Evolutionary conservation across 1,140 invertebrate species (phyloP), one percentile per base, ranked within the genome.

Genomic region (Achatina immaculata): DNA sequence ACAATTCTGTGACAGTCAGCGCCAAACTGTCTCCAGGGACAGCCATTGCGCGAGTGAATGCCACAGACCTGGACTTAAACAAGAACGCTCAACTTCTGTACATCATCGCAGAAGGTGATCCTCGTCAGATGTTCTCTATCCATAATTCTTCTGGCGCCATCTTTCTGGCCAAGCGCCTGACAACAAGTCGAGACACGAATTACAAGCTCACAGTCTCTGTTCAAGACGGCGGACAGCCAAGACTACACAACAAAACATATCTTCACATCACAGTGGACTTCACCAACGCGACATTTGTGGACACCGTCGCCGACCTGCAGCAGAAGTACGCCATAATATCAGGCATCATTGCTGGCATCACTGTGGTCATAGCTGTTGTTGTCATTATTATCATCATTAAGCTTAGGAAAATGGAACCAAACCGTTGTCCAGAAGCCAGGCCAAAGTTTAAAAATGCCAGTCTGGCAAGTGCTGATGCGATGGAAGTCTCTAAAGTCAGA

Each of bases 1-100:
- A 86, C 69, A 73, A 82, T n/a, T 81, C 81, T 6, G 73, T 85
- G 9, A 65, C 38, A 38, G 71, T 86, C 55, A 55, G 34, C n/a
- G 79, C 79, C 3, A 71, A 78, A 24, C 24, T 73, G 21, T 76
- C 78, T 45, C 73, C 76, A 28, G 78, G 78, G 11, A 7, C 40
- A 11, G 31, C 76, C 34, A 51, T 75, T 21, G 80, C 71, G 45
- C 75, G 31, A 36, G 72, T n/a, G 4, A 28, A 16, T 9, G 79
- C 79, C 19, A 28, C 21, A 6, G 83, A 82, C n/a, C 34, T 2
- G 16, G 80, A 82, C 42, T 0, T 80, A 0, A 72, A 76, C 28
- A 58, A 45, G 1, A 81, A 81, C 71, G 80, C 48, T 16, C 65
- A 77, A 21, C 65, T 83, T 0, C 19, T 79, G 42, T 83, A 72